Conservation (phyloP, 2,797 vertebrate species). For the Hylomyscus alleni region DNA sequence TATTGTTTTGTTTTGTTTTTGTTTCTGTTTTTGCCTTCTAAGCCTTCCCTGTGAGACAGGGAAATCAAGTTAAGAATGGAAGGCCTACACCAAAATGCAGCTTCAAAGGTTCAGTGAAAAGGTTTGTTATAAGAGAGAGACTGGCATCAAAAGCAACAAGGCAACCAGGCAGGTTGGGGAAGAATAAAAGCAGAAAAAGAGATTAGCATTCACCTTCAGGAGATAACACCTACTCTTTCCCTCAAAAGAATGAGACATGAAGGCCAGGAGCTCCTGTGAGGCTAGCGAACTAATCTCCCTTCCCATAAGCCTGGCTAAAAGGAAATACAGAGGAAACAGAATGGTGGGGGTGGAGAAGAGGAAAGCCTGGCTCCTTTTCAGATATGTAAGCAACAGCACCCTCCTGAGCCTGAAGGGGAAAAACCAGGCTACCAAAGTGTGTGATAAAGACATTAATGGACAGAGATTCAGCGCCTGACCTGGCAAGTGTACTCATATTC, state of each 20-base stretch:
- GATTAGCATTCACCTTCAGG: slow-evolving; percentile 67
- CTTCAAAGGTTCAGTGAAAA: slow-evolving; percentile 16
- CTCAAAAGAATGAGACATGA: slow-evolving; percentile 39
- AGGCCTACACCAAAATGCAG: slow-evolving; percentile 13
- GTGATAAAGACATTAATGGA: neutral
- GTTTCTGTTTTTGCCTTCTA: neutral
- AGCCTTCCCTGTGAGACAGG: neutral
- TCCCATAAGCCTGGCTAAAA: slow-evolving; percentile 49
- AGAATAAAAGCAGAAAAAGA: slow-evolving; percentile 22
- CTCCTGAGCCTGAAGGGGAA: slow-evolving; percentile 73
- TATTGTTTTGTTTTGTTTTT: no score
- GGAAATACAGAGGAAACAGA: slow-evolving; percentile 43
- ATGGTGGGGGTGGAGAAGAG: neutral
- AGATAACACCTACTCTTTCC: slow-evolving; percentile 44
- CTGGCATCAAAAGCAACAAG: slow-evolving; percentile 33
- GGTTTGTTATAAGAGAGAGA: slow-evolving; percentile 57
- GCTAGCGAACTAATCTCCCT: slow-evolving; percentile 49
- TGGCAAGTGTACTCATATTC: neutral
- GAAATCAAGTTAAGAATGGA: neutral
- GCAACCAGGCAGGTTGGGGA: slow-evolving; percentile 14
- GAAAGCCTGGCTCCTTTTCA: neutral
- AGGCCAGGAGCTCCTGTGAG: slow-evolving; percentile 7
- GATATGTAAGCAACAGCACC: slow-evolving; percentile 79
- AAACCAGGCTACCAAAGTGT: slow-evolving; percentile 37
- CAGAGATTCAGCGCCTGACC: neutral